Conservation (phyloP, 2,888 invertebrate species). For the Meteorus cinctellus region DNA sequence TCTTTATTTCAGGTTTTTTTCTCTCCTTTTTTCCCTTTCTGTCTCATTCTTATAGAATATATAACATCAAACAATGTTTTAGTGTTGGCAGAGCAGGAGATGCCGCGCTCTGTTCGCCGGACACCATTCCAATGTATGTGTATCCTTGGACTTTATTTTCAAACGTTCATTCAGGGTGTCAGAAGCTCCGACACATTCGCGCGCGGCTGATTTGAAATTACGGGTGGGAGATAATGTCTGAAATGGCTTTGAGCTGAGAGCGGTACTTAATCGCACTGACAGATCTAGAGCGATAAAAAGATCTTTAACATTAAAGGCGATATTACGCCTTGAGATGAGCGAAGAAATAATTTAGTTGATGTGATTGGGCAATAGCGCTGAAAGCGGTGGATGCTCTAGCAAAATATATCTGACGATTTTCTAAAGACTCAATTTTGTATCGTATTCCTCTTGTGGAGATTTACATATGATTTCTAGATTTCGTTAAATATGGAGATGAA, state of each 20-base stretch:
- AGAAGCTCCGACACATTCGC: slow-evolving; percentile 39
- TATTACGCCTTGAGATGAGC: background rate
- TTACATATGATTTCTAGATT: too few species aligned
- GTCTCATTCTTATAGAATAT: slow-evolving; percentile 15
- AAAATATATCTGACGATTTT: too few species aligned
- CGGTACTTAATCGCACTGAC: slow-evolving; percentile 32
- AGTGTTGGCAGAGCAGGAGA: background rate
- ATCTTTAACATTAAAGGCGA: background rate
- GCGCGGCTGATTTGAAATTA: slow-evolving; percentile 47
- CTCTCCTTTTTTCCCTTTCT: slow-evolving; percentile 27
- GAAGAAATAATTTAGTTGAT: background rate
- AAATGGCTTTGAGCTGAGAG: slow-evolving; percentile 34
- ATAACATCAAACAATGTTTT: background rate
- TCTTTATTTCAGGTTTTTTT: slow-evolving; percentile 17
- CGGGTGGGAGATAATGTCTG: slow-evolving; percentile 49
- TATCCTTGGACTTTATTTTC: slow-evolving; percentile 2
- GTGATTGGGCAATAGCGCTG: background rate
- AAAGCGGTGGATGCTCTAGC: too few species aligned
- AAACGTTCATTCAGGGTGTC: slow-evolving; percentile 36
- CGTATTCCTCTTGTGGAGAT: too few species aligned
- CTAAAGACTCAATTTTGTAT: too few species aligned
- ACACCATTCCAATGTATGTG: background rate
- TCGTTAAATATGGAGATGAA: too few species aligned
- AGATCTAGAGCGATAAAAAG: slow-evolving; percentile 28
- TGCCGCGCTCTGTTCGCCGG: slow-evolving; percentile 31